Evolutionary conservation across 2,888 invertebrate genomes (phyloP).

Genomic region (Pycnomerus fuliginosus): DNA sequence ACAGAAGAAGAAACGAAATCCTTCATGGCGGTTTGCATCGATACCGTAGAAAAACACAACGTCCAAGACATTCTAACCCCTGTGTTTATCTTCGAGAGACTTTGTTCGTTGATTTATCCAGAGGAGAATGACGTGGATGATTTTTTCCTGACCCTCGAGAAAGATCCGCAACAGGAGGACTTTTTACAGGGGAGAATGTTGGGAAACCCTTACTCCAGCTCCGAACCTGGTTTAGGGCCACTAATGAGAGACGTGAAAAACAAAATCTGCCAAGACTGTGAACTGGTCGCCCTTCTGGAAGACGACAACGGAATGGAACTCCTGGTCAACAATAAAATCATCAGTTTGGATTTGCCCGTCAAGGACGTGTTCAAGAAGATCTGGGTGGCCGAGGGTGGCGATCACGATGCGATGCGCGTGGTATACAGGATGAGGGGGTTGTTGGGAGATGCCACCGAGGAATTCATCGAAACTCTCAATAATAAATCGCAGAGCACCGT

Average conservation of each 20-base stretch:
- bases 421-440: constrained; percentile 97
- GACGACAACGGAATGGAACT: constrained; percentile 99
- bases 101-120: constrained; percentile 96
- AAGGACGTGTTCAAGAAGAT: constrained; percentile 85
- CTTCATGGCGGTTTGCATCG: constrained; percentile 96
- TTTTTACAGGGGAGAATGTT: constrained; percentile 96
- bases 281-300: constrained; percentile 94
- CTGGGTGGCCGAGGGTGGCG: constrained; percentile 88
- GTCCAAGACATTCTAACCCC: constrained; percentile 93
- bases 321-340: constrained; percentile 96
- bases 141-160: constrained; percentile 94
- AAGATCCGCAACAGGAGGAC: constrained; percentile 98
- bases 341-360: constrained; percentile 93
- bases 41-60: constrained; percentile 90
- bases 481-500: constrained; percentile 82
- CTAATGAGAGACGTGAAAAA: constrained; percentile 98
- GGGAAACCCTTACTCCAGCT: constrained; percentile 95
- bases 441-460: constrained; percentile 97
- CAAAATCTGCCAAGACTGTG: constrained; percentile 97
- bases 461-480: constrained; percentile 93
- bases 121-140: constrained; percentile 97
- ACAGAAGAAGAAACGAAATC: constrained; percentile 95
- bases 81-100: constrained; percentile 94
- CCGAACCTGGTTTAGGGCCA: constrained; percentile 92
- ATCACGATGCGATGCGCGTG: constrained; percentile 94